phyloP scores from a whole-genome alignment of 2,888 invertebrate species.

The Nasonovia ribisnigri region DNA sequence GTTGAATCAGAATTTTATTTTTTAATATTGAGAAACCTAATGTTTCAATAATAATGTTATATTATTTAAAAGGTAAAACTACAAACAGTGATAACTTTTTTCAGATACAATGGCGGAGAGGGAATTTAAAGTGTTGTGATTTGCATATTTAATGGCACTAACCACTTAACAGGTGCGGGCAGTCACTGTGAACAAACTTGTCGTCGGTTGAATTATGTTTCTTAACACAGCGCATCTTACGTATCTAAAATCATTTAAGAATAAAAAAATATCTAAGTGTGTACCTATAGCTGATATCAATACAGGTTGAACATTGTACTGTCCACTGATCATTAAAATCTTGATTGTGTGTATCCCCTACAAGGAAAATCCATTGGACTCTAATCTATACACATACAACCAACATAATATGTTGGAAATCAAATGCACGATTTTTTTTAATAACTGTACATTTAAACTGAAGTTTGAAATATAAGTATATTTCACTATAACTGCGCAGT shows the following conservation, averaged over 20 bases:
- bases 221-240: neutral
- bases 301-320: neutral
- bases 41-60: neutral
- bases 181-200: neutral
- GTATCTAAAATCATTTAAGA: constrained; percentile 10
- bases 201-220: constrained; percentile 14
- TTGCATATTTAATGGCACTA: constrained; percentile 44
- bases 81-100: neutral
- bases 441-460: neutral
- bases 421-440: neutral
- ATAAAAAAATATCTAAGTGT: neutral
- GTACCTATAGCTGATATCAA: neutral
- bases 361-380: neutral
- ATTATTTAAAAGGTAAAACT: constrained; percentile 4
- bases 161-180: constrained; percentile 46
- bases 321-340: constrained; percentile 17
- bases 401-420: neutral
- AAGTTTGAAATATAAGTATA: neutral
- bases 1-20: neutral
- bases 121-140: neutral
- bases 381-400: neutral
- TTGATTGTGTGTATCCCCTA: neutral
- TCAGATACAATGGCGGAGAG: neutral
- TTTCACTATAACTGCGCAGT: neutral
- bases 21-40: neutral